A percentile compares a stretch with the other conserved stretches of the same genome.
Evolutionary conservation across 2,888 invertebrate species (phyloP).

Genomic region (Pterobdella sp.): DNA sequence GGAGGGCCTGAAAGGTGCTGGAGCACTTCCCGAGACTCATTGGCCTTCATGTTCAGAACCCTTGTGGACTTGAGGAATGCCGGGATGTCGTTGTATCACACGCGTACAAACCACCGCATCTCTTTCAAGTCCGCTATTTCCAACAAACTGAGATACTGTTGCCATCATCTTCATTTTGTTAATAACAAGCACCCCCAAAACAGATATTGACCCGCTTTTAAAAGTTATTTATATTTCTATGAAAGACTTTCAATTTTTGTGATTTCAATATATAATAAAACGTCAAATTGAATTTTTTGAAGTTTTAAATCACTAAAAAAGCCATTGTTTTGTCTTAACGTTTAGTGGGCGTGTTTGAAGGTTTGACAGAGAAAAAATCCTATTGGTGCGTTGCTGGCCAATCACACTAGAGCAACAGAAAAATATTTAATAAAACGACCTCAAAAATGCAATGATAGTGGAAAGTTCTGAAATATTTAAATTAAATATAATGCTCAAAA

Average conservation of each 20-base stretch:
- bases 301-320: too few species aligned
- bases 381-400: background rate
- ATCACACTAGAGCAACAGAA: too few species aligned
- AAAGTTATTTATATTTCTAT: background rate
- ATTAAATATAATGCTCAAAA: background rate
- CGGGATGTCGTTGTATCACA: constrained; percentile 37
- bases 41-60: constrained; percentile 37
- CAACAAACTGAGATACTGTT: constrained; percentile 36
- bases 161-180: constrained; percentile 39
- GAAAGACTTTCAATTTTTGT: background rate
- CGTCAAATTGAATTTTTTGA: too few species aligned
- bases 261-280: too few species aligned
- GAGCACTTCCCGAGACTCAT: constrained; percentile 34
- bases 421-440: background rate
- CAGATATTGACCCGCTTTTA: background rate
- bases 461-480: background rate
- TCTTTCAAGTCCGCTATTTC: constrained; percentile 36
- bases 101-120: constrained; percentile 38
- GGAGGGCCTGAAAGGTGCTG: constrained; percentile 36
- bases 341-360: background rate
- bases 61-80: constrained; percentile 34
- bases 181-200: constrained; percentile 37
- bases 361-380: background rate
- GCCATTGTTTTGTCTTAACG: too few species aligned
- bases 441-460: background rate